phyloP scores from a whole-genome alignment of 2,888 invertebrate genomes.

The Melanotus villosus region DNA sequence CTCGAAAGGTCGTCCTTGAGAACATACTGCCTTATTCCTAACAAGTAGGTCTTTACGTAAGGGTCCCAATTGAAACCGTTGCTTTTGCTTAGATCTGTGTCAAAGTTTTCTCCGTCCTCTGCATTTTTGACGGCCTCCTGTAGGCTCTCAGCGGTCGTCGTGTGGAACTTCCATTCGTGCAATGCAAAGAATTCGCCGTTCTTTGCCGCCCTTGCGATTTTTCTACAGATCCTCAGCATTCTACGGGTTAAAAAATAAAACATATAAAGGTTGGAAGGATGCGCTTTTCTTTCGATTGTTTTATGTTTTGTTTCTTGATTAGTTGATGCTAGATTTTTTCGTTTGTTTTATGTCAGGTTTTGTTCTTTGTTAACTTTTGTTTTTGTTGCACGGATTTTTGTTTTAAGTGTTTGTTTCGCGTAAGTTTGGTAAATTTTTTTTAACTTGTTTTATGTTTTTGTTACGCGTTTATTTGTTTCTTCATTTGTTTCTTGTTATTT shows the following conservation, averaged over 20 bases:
- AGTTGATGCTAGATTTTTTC: too few relatives aligned
- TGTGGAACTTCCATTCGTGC: slow-evolving; percentile 86
- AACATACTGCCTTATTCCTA: slow-evolving; percentile 88
- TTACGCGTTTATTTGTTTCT: too few relatives aligned
- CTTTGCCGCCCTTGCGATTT: slow-evolving; percentile 83
- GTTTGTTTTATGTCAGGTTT: too few relatives aligned
- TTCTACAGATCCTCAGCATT: slow-evolving; percentile 87
- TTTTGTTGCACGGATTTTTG: too few relatives aligned
- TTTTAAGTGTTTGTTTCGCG: too few relatives aligned
- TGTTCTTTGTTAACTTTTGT: too few relatives aligned
- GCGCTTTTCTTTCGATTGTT: too few relatives aligned
- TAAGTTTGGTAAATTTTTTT: too few relatives aligned
- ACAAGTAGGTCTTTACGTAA: slow-evolving; percentile 85
- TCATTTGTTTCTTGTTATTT: too few relatives aligned
- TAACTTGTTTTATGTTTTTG: too few relatives aligned
- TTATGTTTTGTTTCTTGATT: too few relatives aligned
- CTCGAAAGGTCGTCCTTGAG: slow-evolving; percentile 82
- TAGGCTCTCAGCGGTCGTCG: slow-evolving; percentile 75
- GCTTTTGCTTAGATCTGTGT: slow-evolving; percentile 73
- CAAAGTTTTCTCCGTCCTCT: slow-evolving; percentile 75
- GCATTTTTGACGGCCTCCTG: slow-evolving; percentile 70
- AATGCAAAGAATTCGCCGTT: slow-evolving; percentile 89
- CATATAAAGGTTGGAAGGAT: not conserved
- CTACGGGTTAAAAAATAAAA: slow-evolving; percentile 72
- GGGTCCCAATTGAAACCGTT: slow-evolving; percentile 81